These are phyloP conservation scores for Thinocorus orbignyianus DNA, from an alignment of 2,113 vertebrate species.

Conservation along the genomic window DNA sequence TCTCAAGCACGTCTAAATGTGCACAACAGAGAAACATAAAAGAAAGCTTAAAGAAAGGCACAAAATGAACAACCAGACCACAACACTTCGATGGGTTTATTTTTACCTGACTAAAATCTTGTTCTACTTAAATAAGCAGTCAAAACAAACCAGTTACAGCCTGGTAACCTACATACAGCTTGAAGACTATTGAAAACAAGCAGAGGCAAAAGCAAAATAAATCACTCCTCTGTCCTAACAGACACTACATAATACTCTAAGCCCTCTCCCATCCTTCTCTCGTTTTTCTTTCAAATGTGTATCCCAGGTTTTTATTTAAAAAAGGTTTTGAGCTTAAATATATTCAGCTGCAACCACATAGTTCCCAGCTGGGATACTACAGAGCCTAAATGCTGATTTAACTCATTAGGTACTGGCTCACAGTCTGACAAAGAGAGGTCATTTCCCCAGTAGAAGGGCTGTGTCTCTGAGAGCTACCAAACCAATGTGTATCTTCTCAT, in stretches of 20 bases:
- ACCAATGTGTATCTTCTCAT: accelerated
- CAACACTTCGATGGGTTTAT: not conserved
- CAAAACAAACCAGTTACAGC: not conserved
- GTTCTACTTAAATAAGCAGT: not conserved
- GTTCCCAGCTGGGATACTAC: not conserved
- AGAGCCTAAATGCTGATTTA: not conserved
- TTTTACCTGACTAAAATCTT: not conserved
- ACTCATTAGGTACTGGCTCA: not conserved
- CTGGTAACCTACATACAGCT: not conserved
- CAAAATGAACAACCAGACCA: not conserved
- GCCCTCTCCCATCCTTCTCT: not conserved
- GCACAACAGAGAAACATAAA: not conserved
- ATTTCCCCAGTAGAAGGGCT: not conserved
- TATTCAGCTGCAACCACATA: not conserved
- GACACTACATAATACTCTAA: not conserved
- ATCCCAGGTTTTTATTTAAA: not conserved
- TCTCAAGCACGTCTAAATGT: not conserved
- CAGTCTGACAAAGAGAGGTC: not conserved
- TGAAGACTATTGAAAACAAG: not conserved
- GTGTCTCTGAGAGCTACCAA: not conserved
- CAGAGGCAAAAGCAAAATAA: not conserved
- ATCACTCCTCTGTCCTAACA: not conserved
- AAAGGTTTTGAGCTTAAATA: not conserved
- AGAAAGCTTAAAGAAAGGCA: not conserved
- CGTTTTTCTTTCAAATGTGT: not conserved